Base-by-base conservation (phyloP, 2,113 vertebrate genomes). In the Leiothrix lutea region DNA sequence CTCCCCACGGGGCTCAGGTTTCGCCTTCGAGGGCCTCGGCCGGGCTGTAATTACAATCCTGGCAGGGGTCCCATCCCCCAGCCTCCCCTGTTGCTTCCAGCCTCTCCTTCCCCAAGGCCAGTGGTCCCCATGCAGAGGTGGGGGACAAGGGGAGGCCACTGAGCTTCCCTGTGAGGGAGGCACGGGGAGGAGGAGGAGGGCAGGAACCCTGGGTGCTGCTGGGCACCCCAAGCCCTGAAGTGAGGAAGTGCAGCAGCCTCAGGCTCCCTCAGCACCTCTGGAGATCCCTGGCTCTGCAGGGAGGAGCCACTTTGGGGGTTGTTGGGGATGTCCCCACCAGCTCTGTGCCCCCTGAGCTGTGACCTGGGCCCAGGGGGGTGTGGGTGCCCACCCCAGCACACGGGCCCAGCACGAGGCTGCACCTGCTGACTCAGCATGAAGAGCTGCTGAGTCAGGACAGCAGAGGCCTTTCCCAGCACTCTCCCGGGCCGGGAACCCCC, bases 11-110 rank as follows among this genome's bases (percentile, higher is more conserved):
- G 75, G 83, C 66, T 94, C 71, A 7, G 26, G 67, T 96, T 92
- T 57, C 50, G 0, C 2, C 1, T 0, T 12, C 2, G 0, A 48
- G n/a, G 57, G 60, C 91, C 82, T 57, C 0, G 0, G 17, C 4
- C 0, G 3, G 62, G 86, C 67, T 92, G 94, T 88, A 95, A 92
- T 95, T 92, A 83, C 86, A 83, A 42, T 9, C 93, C 75, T 73
- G 80, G 91, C 42, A 72, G 75, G 53, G 53, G 31, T 17, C 64
- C 11, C 77, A 38, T 33, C 73, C 54, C 69, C 47, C 87, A 44
- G 44, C 50, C 36, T 38, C 31, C 40, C n/a, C 6, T 12, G 48
- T 35, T 9, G 17, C 44, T 64, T 74, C 44, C 79, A 90, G 47
- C 42, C 21, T 33, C 56, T 77, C 61, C 45, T 51, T 47, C 57